phyloP scores from a whole-genome alignment of 2,797 vertebrate genomes.

The Champsocephalus esox region DNA sequence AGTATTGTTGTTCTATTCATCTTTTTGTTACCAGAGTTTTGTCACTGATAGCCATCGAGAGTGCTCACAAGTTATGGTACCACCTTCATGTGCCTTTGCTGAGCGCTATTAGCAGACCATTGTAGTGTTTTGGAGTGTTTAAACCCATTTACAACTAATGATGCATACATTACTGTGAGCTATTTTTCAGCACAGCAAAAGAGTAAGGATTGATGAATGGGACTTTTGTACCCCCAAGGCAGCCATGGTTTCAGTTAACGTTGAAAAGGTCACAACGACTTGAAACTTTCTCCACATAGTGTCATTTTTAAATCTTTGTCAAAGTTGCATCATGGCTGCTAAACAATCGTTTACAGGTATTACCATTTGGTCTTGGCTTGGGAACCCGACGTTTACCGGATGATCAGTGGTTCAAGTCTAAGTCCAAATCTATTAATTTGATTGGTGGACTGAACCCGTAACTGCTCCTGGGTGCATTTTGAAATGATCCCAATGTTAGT shows the following conservation, averaged over 20 bases:
- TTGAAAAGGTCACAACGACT: slow-evolving; percentile 8
- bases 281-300: slow-evolving; percentile 10
- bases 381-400: no score
- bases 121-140: slow-evolving; percentile 4
- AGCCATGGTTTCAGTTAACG: slow-evolving; percentile 3
- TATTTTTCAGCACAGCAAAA: slow-evolving; percentile 1
- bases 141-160: slow-evolving; percentile 16
- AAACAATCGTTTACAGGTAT: no score
- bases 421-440: no score
- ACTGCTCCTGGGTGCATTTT: no score
- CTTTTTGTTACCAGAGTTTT: slow-evolving; percentile 1
- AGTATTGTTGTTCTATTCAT: slow-evolving; percentile 12
- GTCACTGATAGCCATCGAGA: slow-evolving; percentile 5
- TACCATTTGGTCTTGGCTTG: no score
- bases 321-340: no score
- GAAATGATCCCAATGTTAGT: no score
- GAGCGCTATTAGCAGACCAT: slow-evolving; percentile 9
- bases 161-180: slow-evolving; percentile 22
- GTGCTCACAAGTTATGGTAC: neutral
- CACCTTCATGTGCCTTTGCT: slow-evolving; percentile 19
- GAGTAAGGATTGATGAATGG: slow-evolving; percentile 1
- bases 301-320: neutral
- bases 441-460: no score
- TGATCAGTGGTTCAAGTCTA: no score
- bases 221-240: slow-evolving; percentile 9